Conservation (phyloP, 2,888 invertebrate genomes). For the Xylophagus ater region DNA sequence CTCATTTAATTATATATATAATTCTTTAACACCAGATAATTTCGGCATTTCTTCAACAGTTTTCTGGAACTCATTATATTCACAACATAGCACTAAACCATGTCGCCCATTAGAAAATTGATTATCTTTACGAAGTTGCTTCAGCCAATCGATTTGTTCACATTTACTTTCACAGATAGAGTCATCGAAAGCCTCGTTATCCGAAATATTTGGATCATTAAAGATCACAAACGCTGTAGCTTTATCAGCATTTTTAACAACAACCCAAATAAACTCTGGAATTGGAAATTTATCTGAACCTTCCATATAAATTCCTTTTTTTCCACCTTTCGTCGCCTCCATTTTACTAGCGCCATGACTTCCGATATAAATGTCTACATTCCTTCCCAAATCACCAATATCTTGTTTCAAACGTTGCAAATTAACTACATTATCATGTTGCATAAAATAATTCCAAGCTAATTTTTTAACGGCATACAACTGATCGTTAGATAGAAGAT, state of each 20-base stretch:
- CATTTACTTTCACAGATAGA: constrained; percentile 24
- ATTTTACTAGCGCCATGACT: constrained; percentile 23
- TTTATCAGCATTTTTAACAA: constrained; percentile 19
- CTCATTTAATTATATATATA: too few species aligned
- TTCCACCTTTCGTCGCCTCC: constrained; percentile 17
- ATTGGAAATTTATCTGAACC: constrained; percentile 24
- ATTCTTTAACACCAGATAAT: too few species aligned
- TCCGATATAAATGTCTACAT: constrained; percentile 24
- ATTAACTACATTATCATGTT: constrained; percentile 21
- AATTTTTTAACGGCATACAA: constrained; percentile 23
- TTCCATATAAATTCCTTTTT: constrained; percentile 23
- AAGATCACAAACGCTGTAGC: constrained; percentile 23
- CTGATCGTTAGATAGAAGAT: constrained; percentile 23
- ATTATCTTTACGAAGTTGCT: background rate
- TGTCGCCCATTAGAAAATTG: background rate
- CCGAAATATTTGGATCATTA: constrained; percentile 20
- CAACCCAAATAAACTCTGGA: constrained; percentile 26
- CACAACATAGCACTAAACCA: constrained; percentile 9
- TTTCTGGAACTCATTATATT: constrained; percentile 3
- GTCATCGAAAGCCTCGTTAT: constrained; percentile 16
- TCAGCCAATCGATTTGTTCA: constrained; percentile 23
- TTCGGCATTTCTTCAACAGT: background rate
- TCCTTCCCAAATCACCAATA: constrained; percentile 18
- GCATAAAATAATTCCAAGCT: constrained; percentile 26
- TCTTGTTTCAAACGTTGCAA: constrained; percentile 22